Percentiles rank a stretch among this genome's conserved stretches.
phyloP scores from a whole-genome alignment of 2,113 vertebrate genomes.

The Sciurus niger region DNA sequence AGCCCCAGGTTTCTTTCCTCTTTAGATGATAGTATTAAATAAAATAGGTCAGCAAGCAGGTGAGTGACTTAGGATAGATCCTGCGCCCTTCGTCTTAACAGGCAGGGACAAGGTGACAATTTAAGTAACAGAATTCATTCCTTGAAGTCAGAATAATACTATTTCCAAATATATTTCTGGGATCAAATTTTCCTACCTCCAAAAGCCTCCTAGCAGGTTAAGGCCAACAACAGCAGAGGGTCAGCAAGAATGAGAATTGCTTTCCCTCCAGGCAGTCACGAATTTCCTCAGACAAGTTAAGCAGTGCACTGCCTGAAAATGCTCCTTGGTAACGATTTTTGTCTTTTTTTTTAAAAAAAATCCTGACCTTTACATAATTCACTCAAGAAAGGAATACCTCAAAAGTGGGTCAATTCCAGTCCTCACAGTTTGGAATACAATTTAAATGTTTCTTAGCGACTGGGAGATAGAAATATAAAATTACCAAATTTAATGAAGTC shows the following conservation, averaged over 20 bases:
- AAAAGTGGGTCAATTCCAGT: conserved; percentile 29
- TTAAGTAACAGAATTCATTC: background rate
- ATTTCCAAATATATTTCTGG: conserved; percentile 12
- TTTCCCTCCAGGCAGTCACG: background rate
- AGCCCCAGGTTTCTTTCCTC: background rate
- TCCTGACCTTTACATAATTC: conserved; percentile 61
- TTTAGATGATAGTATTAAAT: background rate
- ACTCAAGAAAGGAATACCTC: background rate
- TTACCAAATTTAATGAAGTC: background rate
- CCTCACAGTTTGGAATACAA: background rate
- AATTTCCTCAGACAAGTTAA: background rate
- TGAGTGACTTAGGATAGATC: background rate
- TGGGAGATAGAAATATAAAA: background rate
- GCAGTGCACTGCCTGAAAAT: background rate
- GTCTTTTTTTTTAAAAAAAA: background rate
- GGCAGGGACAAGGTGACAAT: background rate
- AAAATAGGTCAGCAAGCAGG: background rate
- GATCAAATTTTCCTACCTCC: background rate
- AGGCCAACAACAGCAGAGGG: background rate
- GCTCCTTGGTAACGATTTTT: background rate
- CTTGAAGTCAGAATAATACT: conserved; percentile 34
- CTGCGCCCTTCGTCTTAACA: background rate
- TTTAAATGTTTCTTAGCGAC: conserved; percentile 14
- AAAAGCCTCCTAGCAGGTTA: background rate
- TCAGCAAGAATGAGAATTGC: background rate